These are phyloP conservation scores for Eristalinus aeneus DNA, from an alignment of 2,888 invertebrate genomes.

Conservation along the genomic window DNA sequence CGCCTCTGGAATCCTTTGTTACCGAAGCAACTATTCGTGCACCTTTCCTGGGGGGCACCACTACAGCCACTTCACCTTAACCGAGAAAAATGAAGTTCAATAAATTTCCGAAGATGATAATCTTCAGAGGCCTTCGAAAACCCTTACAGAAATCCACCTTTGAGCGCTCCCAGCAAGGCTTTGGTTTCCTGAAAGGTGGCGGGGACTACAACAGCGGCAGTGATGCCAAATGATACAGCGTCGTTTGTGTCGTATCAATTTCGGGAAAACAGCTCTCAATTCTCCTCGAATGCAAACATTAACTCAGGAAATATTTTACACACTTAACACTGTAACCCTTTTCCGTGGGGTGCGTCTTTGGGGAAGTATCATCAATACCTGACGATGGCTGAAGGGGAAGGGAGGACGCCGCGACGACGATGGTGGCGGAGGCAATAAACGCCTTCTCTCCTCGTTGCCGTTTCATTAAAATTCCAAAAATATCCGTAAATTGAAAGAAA, in stretches of 20 bases:
- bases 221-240: conserved; percentile 41
- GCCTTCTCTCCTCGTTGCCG: conserved; percentile 60
- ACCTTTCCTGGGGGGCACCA: conserved; percentile 32
- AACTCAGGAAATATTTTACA: conserved; percentile 66
- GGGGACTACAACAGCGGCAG: background rate
- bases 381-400: background rate
- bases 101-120: conserved; percentile 68
- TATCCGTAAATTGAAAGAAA: conserved; percentile 63
- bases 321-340: conserved; percentile 70
- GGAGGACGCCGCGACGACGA: conserved; percentile 12
- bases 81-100: conserved; percentile 64
- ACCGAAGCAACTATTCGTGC: conserved; percentile 51
- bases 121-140: background rate
- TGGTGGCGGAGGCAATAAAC: conserved; percentile 55
- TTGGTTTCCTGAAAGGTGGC: background rate
- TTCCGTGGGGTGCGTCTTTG: background rate
- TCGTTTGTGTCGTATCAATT: conserved; percentile 61
- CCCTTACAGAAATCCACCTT: conserved; percentile 34
- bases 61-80: conserved; percentile 42
- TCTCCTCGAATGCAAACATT: conserved; percentile 69
- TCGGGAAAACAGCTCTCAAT: conserved; percentile 68
- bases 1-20: background rate
- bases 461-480: conserved; percentile 71
- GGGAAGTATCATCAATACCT: conserved; percentile 9
- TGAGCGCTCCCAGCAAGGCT: background rate